These are phyloP conservation scores for Actinostola sp. DNA, from an alignment of 92 coral and sea anemone genomes.

Conservation along the genomic window DNA sequence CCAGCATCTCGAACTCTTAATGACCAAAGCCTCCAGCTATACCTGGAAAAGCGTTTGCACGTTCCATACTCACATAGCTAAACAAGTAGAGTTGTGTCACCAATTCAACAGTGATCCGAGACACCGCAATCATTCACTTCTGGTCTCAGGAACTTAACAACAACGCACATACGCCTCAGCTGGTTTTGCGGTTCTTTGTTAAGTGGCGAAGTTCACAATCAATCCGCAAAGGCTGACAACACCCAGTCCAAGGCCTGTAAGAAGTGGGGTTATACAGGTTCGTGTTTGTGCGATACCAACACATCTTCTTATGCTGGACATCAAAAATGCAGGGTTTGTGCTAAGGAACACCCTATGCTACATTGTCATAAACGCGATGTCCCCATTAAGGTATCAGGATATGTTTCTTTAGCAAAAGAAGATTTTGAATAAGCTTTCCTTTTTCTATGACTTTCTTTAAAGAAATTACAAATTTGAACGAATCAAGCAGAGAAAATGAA, in stretches of 20 bases:
- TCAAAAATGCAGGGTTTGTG: slow-evolving; percentile 23
- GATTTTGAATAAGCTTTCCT: no score
- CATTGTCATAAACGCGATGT: slow-evolving; percentile 21
- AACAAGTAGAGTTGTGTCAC: slow-evolving; percentile 29
- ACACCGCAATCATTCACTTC: slow-evolving; percentile 10
- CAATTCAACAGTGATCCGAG: not conserved
- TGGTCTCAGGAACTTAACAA: slow-evolving; percentile 4
- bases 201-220: no score
- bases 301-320: slow-evolving; percentile 10
- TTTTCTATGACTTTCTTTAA: no score
- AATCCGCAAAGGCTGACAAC: no score
- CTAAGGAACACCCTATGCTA: slow-evolving; percentile 32
- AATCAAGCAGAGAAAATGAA: no score
- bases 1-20: slow-evolving; percentile 16
- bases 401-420: no score
- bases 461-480: no score
- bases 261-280: slow-evolving; percentile 7
- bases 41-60: slow-evolving; percentile 25
- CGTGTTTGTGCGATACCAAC: slow-evolving; percentile 17
- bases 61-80: slow-evolving; percentile 12
- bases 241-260: slow-evolving; percentile 2
- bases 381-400: slow-evolving; percentile 30
- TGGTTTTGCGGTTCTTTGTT: no score
- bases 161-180: not conserved
- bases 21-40: slow-evolving; percentile 18